Base-by-base conservation (phyloP, 2,888 invertebrate genomes). In the Lypha dubia region DNA sequence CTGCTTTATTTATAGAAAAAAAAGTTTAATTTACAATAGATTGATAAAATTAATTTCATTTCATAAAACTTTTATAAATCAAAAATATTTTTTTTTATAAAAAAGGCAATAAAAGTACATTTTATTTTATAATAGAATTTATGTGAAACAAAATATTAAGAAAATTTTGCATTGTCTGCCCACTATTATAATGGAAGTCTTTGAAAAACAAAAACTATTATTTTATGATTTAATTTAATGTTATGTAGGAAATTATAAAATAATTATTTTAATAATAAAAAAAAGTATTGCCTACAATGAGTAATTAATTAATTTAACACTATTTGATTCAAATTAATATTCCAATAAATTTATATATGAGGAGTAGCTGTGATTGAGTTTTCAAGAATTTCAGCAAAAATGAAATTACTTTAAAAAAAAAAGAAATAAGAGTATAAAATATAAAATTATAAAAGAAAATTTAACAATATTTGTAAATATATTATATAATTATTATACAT, bases 371-470 rank as follows among this genome's bases (percentile, higher is more conserved):
- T 67, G 20, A 56, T 51, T 38, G 17, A 32, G 13, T 53, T 73
- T 76, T 63, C 56, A 70, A 56, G 24, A 63, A 82, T 76, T 76
- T 82, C 80, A 73, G 60, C 65, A 77, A 81, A 73, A 81, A 84
- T 79, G 63, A 84, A 81, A 84, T 81, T 71, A 63, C 62, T 63
- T 80, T 71, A 44, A 56, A 35, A 44, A n/a, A 62, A 65, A 51
- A 62, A 71, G 20, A 70, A 71, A 60, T 53, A 53, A 22, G 44
- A 60, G 71, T 17, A 62, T 62, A 24, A 68, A 20, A 51, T 24
- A 68, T 71, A 79, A 76, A 80, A 74, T 49, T 60, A 74, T 62
- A 15, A 15, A 44, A 46, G 53, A 79, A 67, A 11, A 15, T 79
- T 70, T 68, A 84, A 80, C 70, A 80, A 51, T 74, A 80, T 80